These are phyloP conservation scores for Danio choprae DNA, from an alignment of 2,797 vertebrate genomes.

Conservation along the genomic window DNA sequence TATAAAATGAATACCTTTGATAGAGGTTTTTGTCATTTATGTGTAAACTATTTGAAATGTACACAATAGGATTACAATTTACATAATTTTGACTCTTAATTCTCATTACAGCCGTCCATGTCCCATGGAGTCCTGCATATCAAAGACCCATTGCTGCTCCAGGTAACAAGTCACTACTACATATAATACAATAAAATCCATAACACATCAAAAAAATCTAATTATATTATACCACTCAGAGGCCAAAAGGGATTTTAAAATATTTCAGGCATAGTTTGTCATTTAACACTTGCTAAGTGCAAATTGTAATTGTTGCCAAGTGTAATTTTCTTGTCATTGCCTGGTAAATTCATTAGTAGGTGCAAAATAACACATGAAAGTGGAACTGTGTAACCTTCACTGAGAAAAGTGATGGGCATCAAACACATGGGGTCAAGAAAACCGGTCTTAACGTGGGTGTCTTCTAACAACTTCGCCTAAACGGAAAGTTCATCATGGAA, in stretches of 20 bases:
- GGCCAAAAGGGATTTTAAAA: not conserved
- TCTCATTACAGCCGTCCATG: constrained; percentile 63
- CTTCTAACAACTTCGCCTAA: not conserved
- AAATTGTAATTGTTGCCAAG: not conserved
- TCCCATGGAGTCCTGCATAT: constrained; percentile 66
- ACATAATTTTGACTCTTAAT: constrained; percentile 14
- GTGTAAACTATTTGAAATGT: too few relatives aligned
- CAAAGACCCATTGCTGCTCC: constrained; percentile 61
- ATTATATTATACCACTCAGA: not conserved
- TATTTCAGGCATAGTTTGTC: not conserved
- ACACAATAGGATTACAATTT: not conserved
- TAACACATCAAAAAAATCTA: not conserved
- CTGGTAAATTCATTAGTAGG: not conserved
- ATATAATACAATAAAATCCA: not conserved
- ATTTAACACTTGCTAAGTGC: not conserved
- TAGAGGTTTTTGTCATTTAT: too few relatives aligned
- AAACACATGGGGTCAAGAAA: not conserved
- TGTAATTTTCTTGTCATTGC: not conserved
- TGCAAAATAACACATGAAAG: not conserved
- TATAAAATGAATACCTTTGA: too few relatives aligned
- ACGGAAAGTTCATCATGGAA: constrained; percentile 1
- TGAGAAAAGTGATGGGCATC: constrained; percentile 5
- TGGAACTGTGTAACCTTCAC: not conserved
- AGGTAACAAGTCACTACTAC: constrained; percentile 64
- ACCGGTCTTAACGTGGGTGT: not conserved